A percentile compares a stretch with the other conserved stretches of the same genome.
Conservation (phyloP, 2,797 vertebrate genomes). For the Muscicapa striata region DNA sequence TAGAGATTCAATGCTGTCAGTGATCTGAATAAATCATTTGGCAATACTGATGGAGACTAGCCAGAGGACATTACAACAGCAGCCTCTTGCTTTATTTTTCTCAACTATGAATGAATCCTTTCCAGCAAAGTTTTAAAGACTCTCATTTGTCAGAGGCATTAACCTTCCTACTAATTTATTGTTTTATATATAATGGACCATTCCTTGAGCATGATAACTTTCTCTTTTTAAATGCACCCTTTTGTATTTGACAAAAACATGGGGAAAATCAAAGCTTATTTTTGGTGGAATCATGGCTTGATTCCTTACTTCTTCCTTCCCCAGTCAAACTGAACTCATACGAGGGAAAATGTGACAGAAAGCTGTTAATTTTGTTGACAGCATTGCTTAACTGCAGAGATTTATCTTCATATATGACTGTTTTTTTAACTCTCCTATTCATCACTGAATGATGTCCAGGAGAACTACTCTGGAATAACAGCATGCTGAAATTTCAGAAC, state of each 20-base stretch:
- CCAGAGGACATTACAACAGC: neutral
- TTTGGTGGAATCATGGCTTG: neutral
- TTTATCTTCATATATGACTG: constrained; percentile 10
- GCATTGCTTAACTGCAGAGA: neutral
- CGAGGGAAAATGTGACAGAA: neutral
- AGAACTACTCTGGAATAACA: neutral
- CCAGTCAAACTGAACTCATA: neutral
- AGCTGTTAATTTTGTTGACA: constrained; percentile 3
- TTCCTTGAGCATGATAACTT: neutral
- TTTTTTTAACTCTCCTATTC: neutral
- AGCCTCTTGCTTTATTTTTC: neutral
- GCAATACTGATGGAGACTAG: neutral
- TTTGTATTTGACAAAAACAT: neutral
- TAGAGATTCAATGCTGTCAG: neutral
- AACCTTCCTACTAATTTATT: neutral
- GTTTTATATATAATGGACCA: neutral
- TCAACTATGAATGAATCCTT: neutral
- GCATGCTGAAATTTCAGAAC: neutral
- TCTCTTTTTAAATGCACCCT: neutral
- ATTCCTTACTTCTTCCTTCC: neutral
- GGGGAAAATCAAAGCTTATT: neutral
- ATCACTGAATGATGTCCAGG: neutral
- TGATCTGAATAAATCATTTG: neutral
- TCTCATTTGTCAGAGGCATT: neutral
- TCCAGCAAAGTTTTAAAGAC: neutral